phyloP scores from a whole-genome alignment of 2,113 vertebrate species.

The Glaucidium brasilianum region DNA sequence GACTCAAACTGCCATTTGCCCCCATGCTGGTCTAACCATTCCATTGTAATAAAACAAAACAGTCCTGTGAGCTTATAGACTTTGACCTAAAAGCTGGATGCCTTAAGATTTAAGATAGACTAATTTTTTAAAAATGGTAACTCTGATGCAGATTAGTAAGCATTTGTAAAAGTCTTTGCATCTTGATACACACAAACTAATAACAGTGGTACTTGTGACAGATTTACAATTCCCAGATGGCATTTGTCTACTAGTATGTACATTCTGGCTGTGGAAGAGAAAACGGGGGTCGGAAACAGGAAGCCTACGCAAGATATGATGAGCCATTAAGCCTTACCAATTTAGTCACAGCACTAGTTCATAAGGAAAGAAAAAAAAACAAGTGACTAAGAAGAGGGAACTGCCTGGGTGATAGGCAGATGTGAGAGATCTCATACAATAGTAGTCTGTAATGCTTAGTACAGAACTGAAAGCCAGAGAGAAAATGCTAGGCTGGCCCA shows the following conservation, averaged over 20 bases:
- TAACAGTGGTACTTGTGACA: background rate
- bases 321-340: background rate
- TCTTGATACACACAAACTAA: background rate
- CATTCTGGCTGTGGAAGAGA: background rate
- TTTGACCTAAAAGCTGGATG: background rate
- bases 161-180: background rate
- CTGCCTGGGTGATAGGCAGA: background rate
- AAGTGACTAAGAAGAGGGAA: background rate
- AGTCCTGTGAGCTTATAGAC: background rate
- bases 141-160: background rate
- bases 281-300: background rate
- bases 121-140: background rate
- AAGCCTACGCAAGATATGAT: background rate
- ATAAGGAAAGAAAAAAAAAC: background rate
- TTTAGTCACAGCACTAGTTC: background rate
- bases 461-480: background rate
- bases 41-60: background rate
- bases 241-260: background rate
- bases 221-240: background rate
- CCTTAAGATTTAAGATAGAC: background rate
- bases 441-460: background rate
- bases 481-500: background rate
- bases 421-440: background rate
- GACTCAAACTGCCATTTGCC: constrained; percentile 23
- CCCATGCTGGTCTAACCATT: background rate